These are phyloP conservation scores for Drosophila putrida DNA, from an alignment of 2,888 invertebrate genomes.

Conservation along the genomic window DNA sequence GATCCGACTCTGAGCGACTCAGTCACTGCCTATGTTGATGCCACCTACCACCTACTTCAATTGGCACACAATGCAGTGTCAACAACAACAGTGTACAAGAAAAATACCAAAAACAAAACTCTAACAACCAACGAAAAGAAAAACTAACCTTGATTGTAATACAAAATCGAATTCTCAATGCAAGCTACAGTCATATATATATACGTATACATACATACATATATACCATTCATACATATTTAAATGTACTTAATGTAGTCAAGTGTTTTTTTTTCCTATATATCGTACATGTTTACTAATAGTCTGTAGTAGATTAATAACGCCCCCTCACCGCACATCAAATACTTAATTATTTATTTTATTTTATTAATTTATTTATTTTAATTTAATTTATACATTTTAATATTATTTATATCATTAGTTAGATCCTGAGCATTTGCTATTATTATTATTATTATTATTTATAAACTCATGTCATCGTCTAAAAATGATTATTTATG, in stretches of 20 bases:
- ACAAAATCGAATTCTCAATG: conserved; percentile 4
- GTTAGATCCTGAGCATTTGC: background rate
- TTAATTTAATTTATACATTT: background rate
- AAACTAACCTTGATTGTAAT: background rate
- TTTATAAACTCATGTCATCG: background rate
- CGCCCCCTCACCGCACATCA: background rate
- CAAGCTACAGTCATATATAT: background rate
- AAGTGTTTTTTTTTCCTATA: conserved; percentile 5
- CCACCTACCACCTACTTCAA: background rate
- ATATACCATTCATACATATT: background rate
- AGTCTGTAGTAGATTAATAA: conserved; percentile 28
- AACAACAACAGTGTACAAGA: conserved; percentile 32
- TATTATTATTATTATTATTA: conserved; percentile 13
- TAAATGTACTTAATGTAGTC: background rate
- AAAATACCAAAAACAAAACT: conserved; percentile 43
- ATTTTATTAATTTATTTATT: conserved; percentile 18
- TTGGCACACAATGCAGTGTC: background rate
- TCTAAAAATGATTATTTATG: background rate
- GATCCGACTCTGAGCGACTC: background rate
- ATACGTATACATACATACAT: too few relatives aligned
- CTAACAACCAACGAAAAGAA: background rate
- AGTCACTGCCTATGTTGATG: background rate
- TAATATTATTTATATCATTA: conserved; percentile 5
- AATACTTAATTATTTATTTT: conserved; percentile 17
- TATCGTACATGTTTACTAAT: conserved; percentile 17